Conservation (phyloP, 2,888 invertebrate genomes). For the Molorchus minor region DNA sequence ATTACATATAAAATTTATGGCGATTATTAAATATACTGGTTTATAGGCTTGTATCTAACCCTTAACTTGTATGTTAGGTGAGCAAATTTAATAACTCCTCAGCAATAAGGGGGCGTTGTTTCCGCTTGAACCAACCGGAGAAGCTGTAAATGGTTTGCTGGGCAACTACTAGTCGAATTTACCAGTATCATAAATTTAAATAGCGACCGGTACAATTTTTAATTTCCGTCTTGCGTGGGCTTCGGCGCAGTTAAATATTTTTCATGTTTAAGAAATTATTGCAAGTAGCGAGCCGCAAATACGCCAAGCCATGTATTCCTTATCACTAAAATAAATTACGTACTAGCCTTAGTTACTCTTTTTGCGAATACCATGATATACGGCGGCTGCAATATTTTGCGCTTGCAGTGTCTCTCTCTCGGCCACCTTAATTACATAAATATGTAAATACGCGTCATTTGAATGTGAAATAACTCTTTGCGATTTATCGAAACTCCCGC, state of each 20-base stretch:
- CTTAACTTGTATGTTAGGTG: no score
- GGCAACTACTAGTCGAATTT: no score
- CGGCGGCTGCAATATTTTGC: slow-evolving; percentile 53
- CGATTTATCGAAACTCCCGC: slow-evolving; percentile 57
- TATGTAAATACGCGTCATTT: slow-evolving; percentile 59
- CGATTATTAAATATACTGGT: no score
- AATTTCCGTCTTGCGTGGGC: neutral
- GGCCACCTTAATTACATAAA: slow-evolving; percentile 60
- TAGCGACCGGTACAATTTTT: neutral
- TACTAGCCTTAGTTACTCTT: slow-evolving; percentile 46
- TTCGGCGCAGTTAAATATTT: slow-evolving; percentile 50
- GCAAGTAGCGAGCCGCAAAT: slow-evolving; percentile 49
- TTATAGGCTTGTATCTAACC: no score
- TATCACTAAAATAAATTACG: slow-evolving; percentile 55
- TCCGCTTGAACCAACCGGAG: no score
- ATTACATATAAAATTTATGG: no score
- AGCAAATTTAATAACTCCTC: no score
- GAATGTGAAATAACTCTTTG: slow-evolving; percentile 52
- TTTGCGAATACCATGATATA: slow-evolving; percentile 56
- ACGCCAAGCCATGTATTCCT: slow-evolving; percentile 50
- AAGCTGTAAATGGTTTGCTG: no score
- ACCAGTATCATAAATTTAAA: no score
- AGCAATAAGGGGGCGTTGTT: no score
- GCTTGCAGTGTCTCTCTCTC: slow-evolving; percentile 43
- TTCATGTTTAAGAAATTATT: slow-evolving; percentile 50